Evolutionary conservation across 2,113 vertebrate genomes (phyloP).

Genomic region (Salminus brasiliensis): DNA sequence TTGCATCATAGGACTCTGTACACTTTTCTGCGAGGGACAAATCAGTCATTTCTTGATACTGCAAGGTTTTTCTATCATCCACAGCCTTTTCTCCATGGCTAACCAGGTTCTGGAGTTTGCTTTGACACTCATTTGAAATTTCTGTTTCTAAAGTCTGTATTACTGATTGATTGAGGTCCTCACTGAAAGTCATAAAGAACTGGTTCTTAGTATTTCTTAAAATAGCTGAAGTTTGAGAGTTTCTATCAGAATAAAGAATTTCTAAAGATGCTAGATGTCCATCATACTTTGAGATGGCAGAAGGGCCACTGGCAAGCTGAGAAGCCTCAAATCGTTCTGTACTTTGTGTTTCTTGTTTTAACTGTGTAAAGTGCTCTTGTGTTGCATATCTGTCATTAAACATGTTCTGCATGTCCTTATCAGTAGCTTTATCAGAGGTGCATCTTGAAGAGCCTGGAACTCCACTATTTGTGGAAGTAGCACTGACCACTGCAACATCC

Average conservation of each 20-base stretch:
- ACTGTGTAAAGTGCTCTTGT: neutral
- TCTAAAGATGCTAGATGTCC: neutral
- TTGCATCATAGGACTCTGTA: neutral
- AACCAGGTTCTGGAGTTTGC: neutral
- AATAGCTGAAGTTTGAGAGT: neutral
- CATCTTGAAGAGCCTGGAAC: neutral
- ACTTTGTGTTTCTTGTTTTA: neutral
- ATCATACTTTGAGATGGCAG: neutral
- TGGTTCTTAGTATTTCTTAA: neutral
- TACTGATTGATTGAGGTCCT: conserved; percentile 16
- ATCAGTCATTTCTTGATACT: neutral
- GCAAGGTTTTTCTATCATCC: conserved; percentile 4
- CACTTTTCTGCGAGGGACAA: neutral
- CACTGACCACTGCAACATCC: neutral
- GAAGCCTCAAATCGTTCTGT: neutral
- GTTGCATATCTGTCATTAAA: neutral
- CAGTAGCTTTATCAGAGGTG: neutral
- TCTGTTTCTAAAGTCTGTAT: neutral
- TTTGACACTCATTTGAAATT: neutral
- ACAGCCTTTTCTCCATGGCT: neutral
- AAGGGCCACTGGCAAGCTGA: neutral
- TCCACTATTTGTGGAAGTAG: conserved; percentile 10
- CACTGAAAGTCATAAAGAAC: neutral
- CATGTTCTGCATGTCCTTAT: neutral
- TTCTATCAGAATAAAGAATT: neutral